Base-by-base conservation (phyloP, 2,888 invertebrate genomes). In the Drosophila atroscutellata region DNA sequence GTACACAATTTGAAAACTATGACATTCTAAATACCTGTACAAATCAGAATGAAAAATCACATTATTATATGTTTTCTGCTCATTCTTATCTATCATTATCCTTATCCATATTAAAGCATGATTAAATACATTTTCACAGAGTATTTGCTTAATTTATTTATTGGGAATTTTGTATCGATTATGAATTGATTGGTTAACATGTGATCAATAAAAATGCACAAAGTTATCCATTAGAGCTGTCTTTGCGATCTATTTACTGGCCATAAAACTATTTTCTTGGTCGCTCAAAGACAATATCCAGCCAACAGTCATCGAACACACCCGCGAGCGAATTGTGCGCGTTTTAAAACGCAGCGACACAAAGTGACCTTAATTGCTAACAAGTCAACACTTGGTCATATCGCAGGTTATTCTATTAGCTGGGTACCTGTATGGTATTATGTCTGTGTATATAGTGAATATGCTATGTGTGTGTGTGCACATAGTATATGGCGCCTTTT, bases 351-450 rank as follows among this genome's bases (percentile, higher is more conserved):
- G 54, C 59, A 51, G 28, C 58, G 37, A 54, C 32, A 66, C 64
- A 69, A 68, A 63, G 51, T 88, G 90, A 90, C 90, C 90, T 82
- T 85, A 90, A 85, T 90, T 82, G 80, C 75, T 60, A 60, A 80
- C 88, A 90, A 85, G 71, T 90, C 89, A 85, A 60, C 90, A 85
- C 90, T 85, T 60, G 77, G 69, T 37, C 70, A 72, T 88, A 85
- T 86, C 75, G 69, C 75, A 18, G 68, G 59, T 64, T 88, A 65
- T 81, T 77, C 82, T 87, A 78, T 76, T 87, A 78, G 75, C 69
- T 61, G 63, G 39, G 51, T 50, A 45, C 37, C 32, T 55, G 51
- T 72, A 5, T 30, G 30, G 30, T 20, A 30, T 30, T 28, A 30
- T 30, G 28, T 50, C 1, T 30, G 56, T 55, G 54, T 55, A 28